Percentiles rank a stretch among this genome's conserved stretches.
Evolutionary conservation across 2,113 vertebrate genomes (phyloP).

Genomic region (Bettongia penicillata): DNA sequence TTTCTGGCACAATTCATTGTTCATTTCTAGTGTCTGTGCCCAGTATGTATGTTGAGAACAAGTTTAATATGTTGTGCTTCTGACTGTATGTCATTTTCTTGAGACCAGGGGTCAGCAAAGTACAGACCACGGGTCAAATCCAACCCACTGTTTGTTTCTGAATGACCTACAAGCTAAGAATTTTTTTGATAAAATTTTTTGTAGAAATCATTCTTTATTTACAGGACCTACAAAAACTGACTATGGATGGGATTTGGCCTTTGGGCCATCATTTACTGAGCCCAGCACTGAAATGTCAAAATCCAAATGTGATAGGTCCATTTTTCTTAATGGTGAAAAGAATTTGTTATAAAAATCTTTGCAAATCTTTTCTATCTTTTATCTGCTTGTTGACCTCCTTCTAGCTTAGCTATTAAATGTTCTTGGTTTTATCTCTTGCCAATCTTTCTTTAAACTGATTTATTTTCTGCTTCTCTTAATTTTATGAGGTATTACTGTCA

Average conservation of each 20-base stretch:
- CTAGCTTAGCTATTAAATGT: neutral
- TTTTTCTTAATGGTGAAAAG: neutral
- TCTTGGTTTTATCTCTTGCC: neutral
- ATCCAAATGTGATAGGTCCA: neutral
- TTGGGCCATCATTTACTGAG: neutral
- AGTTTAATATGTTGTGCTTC: neutral
- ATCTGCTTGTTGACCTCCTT: neutral
- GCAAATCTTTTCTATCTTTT: neutral
- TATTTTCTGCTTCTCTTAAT: neutral
- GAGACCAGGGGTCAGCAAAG: neutral
- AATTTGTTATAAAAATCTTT: neutral
- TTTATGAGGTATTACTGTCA: neutral
- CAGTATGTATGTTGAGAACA: neutral
- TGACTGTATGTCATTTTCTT: neutral
- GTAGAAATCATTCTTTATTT: neutral
- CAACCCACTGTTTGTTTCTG: neutral
- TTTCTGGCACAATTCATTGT: neutral
- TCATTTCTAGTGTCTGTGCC: neutral
- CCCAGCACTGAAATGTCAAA: neutral
- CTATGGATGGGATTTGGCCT: neutral
- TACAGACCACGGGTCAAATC: neutral
- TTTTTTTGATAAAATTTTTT: neutral
- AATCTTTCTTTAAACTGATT: neutral
- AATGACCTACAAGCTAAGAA: neutral
- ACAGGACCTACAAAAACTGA: neutral